phyloP scores from a whole-genome alignment of 2,113 vertebrate genomes.

The Takifugu flavidus region DNA sequence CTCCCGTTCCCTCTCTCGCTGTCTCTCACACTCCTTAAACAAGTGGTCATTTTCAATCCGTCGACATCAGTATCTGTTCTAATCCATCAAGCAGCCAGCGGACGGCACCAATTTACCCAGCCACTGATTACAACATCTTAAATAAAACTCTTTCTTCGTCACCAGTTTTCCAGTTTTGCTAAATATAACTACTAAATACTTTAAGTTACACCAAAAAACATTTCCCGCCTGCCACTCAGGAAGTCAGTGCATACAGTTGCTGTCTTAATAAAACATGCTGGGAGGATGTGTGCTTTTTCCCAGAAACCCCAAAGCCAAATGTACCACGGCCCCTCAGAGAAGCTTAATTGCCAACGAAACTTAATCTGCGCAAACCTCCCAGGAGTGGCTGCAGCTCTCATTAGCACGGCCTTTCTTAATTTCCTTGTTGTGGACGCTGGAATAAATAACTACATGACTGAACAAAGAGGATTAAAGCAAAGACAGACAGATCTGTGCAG shows the following conservation, averaged over 20 bases:
- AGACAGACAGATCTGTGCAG: not conserved
- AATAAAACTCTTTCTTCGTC: not conserved
- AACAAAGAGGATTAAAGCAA: not conserved
- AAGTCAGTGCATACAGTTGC: constrained; percentile 41
- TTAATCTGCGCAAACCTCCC: constrained; percentile 46
- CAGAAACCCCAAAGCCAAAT: constrained; percentile 26
- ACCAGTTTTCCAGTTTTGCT: too few relatives aligned
- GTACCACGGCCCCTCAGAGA: too few relatives aligned
- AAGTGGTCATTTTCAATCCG: too few relatives aligned
- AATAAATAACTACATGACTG: not conserved
- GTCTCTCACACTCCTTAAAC: constrained; percentile 6
- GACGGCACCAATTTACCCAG: not conserved
- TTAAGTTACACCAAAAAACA: constrained; percentile 28
- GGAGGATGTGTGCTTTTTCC: constrained; percentile 13
- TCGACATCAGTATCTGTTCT: too few relatives aligned
- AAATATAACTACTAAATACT: not conserved
- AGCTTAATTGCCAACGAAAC: constrained; percentile 8
- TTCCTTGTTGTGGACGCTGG: not conserved
- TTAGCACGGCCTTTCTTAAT: not conserved
- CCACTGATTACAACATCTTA: not conserved
- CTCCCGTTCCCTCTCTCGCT: constrained; percentile 10
- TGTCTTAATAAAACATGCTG: constrained; percentile 32
- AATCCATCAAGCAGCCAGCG: too few relatives aligned
- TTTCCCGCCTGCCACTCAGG: constrained; percentile 38
- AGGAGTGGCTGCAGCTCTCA: constrained; percentile 34